Base-by-base conservation (phyloP, 2,113 vertebrate species). In the Prionailurus viverrinus region DNA sequence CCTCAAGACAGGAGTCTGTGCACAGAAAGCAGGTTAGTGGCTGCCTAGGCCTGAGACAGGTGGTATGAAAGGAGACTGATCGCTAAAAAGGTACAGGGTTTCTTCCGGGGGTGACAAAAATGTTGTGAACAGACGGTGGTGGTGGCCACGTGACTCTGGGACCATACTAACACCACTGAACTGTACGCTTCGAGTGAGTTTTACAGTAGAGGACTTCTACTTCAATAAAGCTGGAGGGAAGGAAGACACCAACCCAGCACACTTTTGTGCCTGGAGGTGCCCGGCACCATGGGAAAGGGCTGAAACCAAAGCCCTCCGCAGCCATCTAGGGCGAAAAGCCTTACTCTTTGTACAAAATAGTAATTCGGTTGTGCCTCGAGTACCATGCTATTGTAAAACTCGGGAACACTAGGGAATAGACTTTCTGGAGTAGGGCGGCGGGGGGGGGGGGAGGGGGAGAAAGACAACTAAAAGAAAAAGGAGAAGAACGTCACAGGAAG, bases 351-450 rank as follows among this genome's bases (percentile, higher is more conserved):
- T 80, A 83, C n/a, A 81, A 90, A 90, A 87, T 45, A 18, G 18
- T 55, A 71, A 81, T 84, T 61, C 36, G 51, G 27, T 39, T 94
- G 68, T 88, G 45, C 25, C 39, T 89, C 79, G 71, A 94, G n/a
- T 91, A 58, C 13, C 15, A 45, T 53, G 33, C 39, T 94, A n/a
- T 80, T 93, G 39, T 76, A 78, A 96, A 97, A 51, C 58, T 97
- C 71, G 51, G 6, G 21, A 71, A 79, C 29, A 78, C 58, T 25
- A 33, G 1, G 41, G 41, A 63, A 96, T 63, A 25, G 68, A 93
- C 53, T 53, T 89, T 95, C 71, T 78, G 89, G 25, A 92, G 63
- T 82, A 92, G 29, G 58, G 41, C 11, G 80, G 27, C 6, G 41
- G 41, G 1, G 19, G 61, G 7, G 8, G 27, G 0, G 1, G 18